Conservation (phyloP, 1,140 invertebrate species). For the Zaprionus lachaisei region DNA sequence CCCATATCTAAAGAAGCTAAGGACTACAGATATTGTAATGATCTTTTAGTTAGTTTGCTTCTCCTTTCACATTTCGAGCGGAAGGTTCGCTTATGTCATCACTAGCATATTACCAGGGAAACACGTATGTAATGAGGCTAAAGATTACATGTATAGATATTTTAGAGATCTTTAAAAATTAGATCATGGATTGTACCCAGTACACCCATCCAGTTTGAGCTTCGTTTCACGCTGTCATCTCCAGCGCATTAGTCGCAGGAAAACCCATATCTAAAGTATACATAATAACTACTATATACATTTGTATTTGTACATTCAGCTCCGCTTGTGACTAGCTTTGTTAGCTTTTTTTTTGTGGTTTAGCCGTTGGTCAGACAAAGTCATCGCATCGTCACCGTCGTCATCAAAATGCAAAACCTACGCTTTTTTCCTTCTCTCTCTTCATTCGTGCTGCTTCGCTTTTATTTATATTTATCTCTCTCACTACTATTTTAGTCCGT, state of each 20-base stretch:
- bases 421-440: slow-evolving; percentile 44
- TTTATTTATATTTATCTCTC: slow-evolving; percentile 35
- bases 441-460: neutral
- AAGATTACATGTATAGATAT: neutral
- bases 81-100: too few relatives aligned
- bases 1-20: too few relatives aligned
- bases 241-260: slow-evolving; percentile 14
- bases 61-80: neutral
- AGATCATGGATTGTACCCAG: neutral
- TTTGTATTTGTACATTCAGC: slow-evolving; percentile 10
- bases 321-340: slow-evolving; percentile 17
- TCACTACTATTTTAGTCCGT: slow-evolving; percentile 39
- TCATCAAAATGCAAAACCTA: slow-evolving; percentile 80
- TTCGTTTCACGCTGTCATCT: slow-evolving; percentile 13
- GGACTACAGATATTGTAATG: too few relatives aligned
- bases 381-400: slow-evolving; percentile 34
- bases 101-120: too few relatives aligned
- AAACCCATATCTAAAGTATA: slow-evolving; percentile 19
- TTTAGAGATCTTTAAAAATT: neutral
- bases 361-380: slow-evolving; percentile 41
- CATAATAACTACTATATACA: neutral
- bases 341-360: slow-evolving; percentile 53
- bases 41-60: too few relatives aligned
- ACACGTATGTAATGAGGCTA: too few relatives aligned
- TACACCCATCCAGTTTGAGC: neutral